Conservation (phyloP, 2,888 invertebrate genomes). For the Galeopsomyia nigrocyanea region DNA sequence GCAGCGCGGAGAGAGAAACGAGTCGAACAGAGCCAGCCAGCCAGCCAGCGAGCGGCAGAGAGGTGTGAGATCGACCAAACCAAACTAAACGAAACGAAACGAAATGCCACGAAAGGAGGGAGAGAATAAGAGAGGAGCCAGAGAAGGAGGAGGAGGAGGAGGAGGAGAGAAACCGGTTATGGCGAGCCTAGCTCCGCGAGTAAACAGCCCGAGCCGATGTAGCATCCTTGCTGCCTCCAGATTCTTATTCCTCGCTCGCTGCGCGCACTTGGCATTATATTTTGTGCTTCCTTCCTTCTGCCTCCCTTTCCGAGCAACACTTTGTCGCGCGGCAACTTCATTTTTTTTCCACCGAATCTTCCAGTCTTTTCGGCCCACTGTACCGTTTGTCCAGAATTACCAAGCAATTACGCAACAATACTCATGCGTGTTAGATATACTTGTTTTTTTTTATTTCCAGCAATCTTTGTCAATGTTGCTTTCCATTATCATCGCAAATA, state of each 20-base stretch:
- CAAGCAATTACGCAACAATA: background rate
- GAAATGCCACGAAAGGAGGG: slow-evolving; percentile 22
- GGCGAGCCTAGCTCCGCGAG: slow-evolving; percentile 42
- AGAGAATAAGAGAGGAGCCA: slow-evolving; percentile 11
- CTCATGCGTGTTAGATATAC: background rate
- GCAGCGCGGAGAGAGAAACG: slow-evolving; percentile 40
- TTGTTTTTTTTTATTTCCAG: background rate
- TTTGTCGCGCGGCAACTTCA: slow-evolving; percentile 11
- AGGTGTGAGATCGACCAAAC: slow-evolving; percentile 45
- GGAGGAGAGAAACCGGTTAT: slow-evolving; percentile 40
- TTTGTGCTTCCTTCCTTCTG: slow-evolving; percentile 36
- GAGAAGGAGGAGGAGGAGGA: slow-evolving; percentile 16
- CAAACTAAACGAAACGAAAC: too few relatives aligned
- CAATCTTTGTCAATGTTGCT: slow-evolving; percentile 26
- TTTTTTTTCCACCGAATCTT: background rate
- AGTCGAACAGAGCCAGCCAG: background rate
- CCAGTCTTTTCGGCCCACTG: too few relatives aligned
- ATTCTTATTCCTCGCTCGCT: slow-evolving; percentile 10
- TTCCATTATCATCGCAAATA: slow-evolving; percentile 29
- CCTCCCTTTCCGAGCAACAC: slow-evolving; percentile 30
- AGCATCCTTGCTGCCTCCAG: slow-evolving; percentile 54
- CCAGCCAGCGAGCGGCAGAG: background rate
- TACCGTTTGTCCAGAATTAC: too few relatives aligned
- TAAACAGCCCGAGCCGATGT: slow-evolving; percentile 67
- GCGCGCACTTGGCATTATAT: slow-evolving; percentile 22